Percentiles rank a stretch among this genome's conserved stretches.
Conservation (phyloP, 2,888 invertebrate genomes). For the Lypha dubia region DNA sequence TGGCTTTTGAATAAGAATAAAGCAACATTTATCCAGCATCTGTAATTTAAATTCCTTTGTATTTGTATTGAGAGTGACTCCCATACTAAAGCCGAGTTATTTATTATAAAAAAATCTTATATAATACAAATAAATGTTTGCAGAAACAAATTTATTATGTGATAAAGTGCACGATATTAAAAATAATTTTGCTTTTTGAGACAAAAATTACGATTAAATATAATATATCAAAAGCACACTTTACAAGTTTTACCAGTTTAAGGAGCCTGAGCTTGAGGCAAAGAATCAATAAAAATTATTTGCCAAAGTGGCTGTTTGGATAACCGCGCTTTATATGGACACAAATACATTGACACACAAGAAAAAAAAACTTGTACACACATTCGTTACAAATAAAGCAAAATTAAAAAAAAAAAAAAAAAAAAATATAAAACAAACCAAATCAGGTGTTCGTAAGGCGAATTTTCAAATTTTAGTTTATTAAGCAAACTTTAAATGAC, state of each 20-base stretch:
- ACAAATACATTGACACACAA: constrained; percentile 18
- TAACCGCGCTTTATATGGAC: constrained; percentile 34
- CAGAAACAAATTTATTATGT: constrained; percentile 14
- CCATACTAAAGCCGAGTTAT: neutral
- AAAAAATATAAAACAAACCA: no score
- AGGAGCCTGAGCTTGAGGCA: constrained; percentile 47
- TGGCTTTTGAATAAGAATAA: neutral
- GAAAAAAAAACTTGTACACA: neutral
- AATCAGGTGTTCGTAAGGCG: constrained; percentile 46
- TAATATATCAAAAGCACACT: constrained; percentile 18
- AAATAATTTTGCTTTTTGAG: constrained; percentile 26
- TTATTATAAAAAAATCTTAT: constrained; percentile 20
- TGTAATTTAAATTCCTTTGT: neutral
- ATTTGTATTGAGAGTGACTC: constrained; percentile 26
- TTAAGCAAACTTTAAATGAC: constrained; percentile 47
- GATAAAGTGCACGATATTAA: constrained; percentile 31
- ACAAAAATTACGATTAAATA: neutral
- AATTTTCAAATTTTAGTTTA: constrained; percentile 55
- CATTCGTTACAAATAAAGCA: constrained; percentile 26
- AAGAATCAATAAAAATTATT: constrained; percentile 58
- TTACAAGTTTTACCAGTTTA: constrained; percentile 69
- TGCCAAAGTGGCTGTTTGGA: constrained; percentile 28
- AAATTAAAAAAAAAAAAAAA: constrained; percentile 10
- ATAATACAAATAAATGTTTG: constrained; percentile 29
- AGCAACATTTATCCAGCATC: neutral